Percentiles rank a stretch among this genome's conserved stretches.
Conservation (phyloP, 2,113 vertebrate species). For the Paradisaea rubra region DNA sequence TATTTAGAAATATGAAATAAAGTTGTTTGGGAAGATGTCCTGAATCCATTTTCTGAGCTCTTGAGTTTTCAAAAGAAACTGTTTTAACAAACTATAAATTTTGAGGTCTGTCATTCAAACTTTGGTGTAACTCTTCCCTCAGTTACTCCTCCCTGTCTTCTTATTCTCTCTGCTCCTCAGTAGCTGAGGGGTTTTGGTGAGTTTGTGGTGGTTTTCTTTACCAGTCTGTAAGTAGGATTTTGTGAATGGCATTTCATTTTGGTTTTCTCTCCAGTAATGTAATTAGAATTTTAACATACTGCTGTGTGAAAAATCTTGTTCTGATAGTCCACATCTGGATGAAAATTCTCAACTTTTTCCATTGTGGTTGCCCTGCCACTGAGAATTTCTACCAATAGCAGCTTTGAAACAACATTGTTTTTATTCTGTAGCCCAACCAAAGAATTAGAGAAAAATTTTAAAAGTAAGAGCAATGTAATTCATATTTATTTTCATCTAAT, state of each 20-base stretch:
- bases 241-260: background rate
- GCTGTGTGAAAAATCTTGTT: background rate
- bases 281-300: background rate
- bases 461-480: background rate
- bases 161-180: background rate
- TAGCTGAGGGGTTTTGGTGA: background rate
- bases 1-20: background rate
- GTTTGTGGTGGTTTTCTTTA: background rate
- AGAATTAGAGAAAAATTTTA: background rate
- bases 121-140: background rate
- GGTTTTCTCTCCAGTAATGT: background rate
- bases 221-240: background rate
- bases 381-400: background rate
- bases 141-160: background rate
- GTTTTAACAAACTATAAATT: background rate
- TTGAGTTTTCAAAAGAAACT: background rate
- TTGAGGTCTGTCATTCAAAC: background rate
- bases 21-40: background rate
- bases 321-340: background rate
- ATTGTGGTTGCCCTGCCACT: background rate
- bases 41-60: background rate
- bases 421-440: background rate
- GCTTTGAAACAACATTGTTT: background rate
- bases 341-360: background rate
- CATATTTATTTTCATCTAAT: background rate